Conservation (phyloP, 2,797 vertebrate genomes). For the Silurus aristotelis region DNA sequence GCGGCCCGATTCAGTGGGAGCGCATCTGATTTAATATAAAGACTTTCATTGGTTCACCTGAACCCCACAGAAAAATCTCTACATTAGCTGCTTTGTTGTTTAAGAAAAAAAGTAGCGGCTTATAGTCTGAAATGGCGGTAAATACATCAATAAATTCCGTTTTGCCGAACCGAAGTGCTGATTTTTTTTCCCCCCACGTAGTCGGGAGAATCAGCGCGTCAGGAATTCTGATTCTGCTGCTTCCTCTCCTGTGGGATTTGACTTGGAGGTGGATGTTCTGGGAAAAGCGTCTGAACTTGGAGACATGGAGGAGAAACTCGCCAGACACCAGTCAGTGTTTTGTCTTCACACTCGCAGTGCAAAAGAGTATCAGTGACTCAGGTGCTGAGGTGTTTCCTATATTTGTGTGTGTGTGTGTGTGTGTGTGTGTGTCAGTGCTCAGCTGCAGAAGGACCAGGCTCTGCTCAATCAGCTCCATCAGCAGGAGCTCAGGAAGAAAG, state of each 20-base stretch:
- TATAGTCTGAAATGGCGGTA: background rate
- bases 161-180: background rate
- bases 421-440: slow-evolving; percentile 69
- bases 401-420: background rate
- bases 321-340: slow-evolving; percentile 80
- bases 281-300: slow-evolving; percentile 74
- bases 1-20: too few relatives aligned
- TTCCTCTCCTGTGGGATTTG: slow-evolving; percentile 70
- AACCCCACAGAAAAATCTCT: background rate
- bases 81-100: too few relatives aligned
- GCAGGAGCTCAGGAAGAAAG: slow-evolving; percentile 90
- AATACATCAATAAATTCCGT: background rate
- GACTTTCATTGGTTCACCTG: too few relatives aligned
- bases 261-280: slow-evolving; percentile 71
- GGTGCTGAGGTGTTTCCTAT: background rate
- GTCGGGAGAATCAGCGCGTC: slow-evolving; percentile 87
- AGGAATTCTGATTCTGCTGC: slow-evolving; percentile 74
- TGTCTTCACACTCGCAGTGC: background rate
- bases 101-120: too few relatives aligned
- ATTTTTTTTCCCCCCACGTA: slow-evolving; percentile 53
- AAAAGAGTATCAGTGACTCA: background rate
- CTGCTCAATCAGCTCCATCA: slow-evolving; percentile 87
- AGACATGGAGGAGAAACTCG: slow-evolving; percentile 83
- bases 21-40: too few relatives aligned
- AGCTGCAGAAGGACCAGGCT: slow-evolving; percentile 88